Conservation (phyloP, 2,888 invertebrate genomes). For the Acronicta alni region DNA sequence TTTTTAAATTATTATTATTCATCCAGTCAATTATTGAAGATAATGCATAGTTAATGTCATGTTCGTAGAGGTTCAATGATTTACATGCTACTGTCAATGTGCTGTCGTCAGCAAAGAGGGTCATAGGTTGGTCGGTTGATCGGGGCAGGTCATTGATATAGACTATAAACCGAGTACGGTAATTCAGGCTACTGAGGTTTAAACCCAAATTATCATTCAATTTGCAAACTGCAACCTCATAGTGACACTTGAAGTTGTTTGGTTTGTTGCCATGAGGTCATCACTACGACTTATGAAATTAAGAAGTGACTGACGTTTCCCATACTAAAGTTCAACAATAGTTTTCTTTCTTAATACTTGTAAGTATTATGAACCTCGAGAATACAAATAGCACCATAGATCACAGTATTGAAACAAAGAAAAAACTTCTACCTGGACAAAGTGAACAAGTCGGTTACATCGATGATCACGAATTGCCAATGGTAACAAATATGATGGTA, state of each 20-base stretch:
- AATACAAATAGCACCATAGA: conserved; percentile 1
- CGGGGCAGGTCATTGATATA: too few species aligned
- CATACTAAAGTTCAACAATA: neutral
- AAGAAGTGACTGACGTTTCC: neutral
- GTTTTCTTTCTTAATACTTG: neutral
- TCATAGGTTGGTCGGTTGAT: too few species aligned
- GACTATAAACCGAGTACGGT: too few species aligned
- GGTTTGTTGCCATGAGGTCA: neutral
- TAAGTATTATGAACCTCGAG: neutral
- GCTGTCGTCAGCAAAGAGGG: too few species aligned
- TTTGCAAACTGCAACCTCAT: neutral
- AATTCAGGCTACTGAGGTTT: too few species aligned
- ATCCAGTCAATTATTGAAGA: too few species aligned
- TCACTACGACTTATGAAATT: neutral
- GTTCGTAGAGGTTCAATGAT: too few species aligned
- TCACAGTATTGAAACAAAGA: conserved; percentile 3
- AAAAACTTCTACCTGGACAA: conserved; percentile 10
- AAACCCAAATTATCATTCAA: too few species aligned
- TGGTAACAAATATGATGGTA: conserved; percentile 23
- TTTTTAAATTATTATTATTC: too few species aligned
- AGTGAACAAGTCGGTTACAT: neutral
- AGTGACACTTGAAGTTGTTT: neutral
- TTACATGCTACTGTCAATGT: too few species aligned
- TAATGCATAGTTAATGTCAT: too few species aligned
- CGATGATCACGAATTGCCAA: conserved; percentile 2